Percentiles rank a stretch among this genome's conserved stretches.
phyloP scores from a whole-genome alignment of 2,113 vertebrate species.

The Uropsilus gracilis region DNA sequence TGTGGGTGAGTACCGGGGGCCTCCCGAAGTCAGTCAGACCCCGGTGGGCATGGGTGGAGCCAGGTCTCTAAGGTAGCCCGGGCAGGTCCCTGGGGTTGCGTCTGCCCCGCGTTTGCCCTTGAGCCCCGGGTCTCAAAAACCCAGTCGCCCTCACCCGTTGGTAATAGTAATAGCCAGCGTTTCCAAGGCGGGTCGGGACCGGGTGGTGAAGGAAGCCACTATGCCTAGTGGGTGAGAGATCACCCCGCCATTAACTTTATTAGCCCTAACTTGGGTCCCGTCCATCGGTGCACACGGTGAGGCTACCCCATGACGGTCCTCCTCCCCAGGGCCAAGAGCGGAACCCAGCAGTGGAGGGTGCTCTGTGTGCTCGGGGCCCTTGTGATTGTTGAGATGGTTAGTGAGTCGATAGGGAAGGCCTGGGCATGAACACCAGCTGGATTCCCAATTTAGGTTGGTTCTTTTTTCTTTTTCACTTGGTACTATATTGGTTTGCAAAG shows the following conservation, averaged over 20 bases:
- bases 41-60: background rate
- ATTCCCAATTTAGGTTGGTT: background rate
- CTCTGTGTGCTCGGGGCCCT: rapidly evolving
- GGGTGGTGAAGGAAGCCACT: background rate
- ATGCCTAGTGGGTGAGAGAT: background rate
- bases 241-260: background rate
- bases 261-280: background rate
- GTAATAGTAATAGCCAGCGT: background rate
- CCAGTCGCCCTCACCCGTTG: background rate
- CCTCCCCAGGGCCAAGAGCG: background rate
- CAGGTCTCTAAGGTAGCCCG: background rate
- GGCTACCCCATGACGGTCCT: background rate
- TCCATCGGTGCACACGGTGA: background rate
- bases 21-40: background rate
- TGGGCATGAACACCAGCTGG: background rate
- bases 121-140: background rate
- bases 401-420: background rate
- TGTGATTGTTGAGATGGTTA: background rate
- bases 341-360: too few relatives aligned
- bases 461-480: too few relatives aligned
- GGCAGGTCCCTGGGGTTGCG: background rate
- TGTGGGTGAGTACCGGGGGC: constrained; percentile 44
- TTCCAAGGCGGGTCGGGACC: background rate
- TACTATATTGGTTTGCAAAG: too few relatives aligned
- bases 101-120: background rate